A percentile compares a stretch with the other conserved stretches of the same genome.
These are phyloP conservation scores for Enteromius viviparus DNA, from an alignment of 2,797 vertebrate species.

Conservation along the genomic window DNA sequence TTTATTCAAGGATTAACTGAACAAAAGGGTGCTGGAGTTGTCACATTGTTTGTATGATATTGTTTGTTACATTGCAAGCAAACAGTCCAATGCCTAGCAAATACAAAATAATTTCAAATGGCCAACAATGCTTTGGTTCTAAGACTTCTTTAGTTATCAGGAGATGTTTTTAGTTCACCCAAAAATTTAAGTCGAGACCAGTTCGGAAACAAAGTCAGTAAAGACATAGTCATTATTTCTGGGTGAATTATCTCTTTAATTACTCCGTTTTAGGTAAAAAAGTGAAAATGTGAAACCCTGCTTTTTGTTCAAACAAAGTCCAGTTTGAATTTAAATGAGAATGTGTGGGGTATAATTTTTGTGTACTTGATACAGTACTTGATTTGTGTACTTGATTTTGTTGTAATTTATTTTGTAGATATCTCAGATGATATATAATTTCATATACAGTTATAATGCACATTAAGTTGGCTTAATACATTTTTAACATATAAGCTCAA, in stretches of 20 bases:
- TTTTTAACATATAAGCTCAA: neutral
- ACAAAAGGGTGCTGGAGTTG: constrained; percentile 10
- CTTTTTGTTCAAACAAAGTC: neutral
- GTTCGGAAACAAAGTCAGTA: neutral
- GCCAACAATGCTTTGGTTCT: neutral
- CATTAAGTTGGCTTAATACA: neutral
- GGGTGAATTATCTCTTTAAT: neutral
- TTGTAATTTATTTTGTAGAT: neutral
- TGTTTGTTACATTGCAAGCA: neutral
- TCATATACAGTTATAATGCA: neutral
- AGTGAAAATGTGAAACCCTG: neutral
- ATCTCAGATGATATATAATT: neutral
- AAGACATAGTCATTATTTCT: neutral
- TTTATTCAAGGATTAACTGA: neutral
- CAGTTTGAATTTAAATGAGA: neutral
- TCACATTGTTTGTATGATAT: neutral
- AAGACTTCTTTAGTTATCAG: neutral
- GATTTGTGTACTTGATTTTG: neutral
- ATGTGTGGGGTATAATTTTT: neutral
- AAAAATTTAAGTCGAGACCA: neutral
- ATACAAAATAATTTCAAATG: neutral
- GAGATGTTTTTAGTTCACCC: neutral
- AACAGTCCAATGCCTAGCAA: neutral
- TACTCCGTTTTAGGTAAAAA: neutral
- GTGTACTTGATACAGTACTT: too few species aligned